phyloP scores from a whole-genome alignment of 92 coral and sea anemone genomes.

The Actinostola sp. region DNA sequence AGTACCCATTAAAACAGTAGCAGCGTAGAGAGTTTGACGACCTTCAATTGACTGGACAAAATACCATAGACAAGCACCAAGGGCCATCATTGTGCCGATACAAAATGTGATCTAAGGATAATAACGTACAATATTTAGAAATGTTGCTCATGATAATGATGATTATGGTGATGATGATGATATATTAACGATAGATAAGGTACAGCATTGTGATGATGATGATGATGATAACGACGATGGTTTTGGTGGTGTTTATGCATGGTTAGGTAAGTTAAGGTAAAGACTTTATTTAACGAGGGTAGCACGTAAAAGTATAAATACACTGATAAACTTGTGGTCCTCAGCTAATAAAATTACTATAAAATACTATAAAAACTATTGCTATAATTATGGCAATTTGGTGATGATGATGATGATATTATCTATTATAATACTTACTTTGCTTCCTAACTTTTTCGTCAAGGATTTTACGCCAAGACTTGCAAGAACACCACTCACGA shows the following conservation, averaged over 20 bases:
- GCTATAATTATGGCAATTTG: no score
- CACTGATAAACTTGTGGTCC: no score
- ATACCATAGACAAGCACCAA: constrained; percentile 58
- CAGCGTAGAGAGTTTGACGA: constrained; percentile 52
- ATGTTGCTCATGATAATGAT: background rate
- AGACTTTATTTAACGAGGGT: no score
- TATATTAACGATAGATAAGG: no score
- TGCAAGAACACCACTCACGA: constrained; percentile 64
- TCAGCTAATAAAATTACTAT: no score
- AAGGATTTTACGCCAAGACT: constrained; percentile 61
- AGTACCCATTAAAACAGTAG: constrained; percentile 61
- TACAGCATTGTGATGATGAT: background rate
- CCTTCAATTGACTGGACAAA: constrained; percentile 45
- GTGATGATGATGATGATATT: no score
- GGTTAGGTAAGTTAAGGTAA: no score
- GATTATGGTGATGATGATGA: background rate
- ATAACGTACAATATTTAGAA: background rate
- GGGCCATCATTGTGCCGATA: constrained; percentile 42
- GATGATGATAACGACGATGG: background rate
- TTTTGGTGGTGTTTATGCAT: background rate
- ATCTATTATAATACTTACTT: constrained; percentile 21
- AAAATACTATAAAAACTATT: no score
- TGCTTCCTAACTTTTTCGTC: constrained; percentile 59
- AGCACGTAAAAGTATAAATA: no score
- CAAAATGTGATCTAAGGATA: constrained; percentile 41